Evolutionary conservation across 2,113 vertebrate genomes (phyloP).

Genomic region (Lonchura striata): DNA sequence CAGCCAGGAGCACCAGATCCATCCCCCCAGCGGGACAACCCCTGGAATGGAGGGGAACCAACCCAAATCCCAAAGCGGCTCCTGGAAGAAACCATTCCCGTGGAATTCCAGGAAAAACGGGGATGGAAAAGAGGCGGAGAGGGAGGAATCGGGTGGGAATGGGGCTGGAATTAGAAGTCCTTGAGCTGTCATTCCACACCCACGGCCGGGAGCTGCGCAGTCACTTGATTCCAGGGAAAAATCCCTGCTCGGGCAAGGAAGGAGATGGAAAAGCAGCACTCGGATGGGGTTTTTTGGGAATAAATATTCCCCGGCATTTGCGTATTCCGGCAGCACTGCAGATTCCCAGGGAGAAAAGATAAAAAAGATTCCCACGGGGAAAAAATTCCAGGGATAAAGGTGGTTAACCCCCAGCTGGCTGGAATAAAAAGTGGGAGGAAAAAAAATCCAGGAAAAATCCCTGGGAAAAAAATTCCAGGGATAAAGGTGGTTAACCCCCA

Average conservation of each 20-base stretch:
- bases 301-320: neutral
- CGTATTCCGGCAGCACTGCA: neutral
- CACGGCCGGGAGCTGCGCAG: neutral
- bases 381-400: neutral
- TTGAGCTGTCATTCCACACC: conserved; percentile 41
- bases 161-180: conserved; percentile 2
- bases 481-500: neutral
- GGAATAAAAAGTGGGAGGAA: neutral
- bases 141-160: neutral
- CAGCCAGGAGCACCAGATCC: neutral
- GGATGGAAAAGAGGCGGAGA: neutral
- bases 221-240: neutral
- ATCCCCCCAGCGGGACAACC: neutral
- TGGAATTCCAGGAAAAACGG: neutral
- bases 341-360: neutral
- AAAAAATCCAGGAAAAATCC: neutral
- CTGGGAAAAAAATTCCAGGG: rapidly evolving
- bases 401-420: neutral
- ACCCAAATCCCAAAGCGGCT: rapidly evolving
- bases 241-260: neutral
- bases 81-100: neutral
- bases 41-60: neutral
- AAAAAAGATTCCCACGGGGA: neutral
- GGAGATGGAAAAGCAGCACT: neutral
- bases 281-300: neutral